Conservation (phyloP, 2,113 vertebrate genomes). For the Apistogramma diplotaenia region DNA sequence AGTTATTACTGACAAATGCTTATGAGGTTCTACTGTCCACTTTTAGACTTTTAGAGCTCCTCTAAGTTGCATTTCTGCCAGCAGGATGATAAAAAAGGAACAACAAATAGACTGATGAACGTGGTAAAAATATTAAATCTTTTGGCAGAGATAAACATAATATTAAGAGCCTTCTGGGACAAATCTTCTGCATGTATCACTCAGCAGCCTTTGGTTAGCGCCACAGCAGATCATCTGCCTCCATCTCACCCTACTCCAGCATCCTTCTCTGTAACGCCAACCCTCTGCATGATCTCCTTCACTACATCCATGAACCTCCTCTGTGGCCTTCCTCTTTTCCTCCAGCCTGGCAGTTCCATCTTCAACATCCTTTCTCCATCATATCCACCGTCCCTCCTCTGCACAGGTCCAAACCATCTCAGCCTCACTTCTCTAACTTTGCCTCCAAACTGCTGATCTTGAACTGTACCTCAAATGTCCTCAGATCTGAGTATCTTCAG, state of each 20-base stretch:
- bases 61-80: not conserved
- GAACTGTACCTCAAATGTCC: rapidly evolving
- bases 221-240: not conserved
- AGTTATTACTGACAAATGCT: rapidly evolving
- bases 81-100: not conserved
- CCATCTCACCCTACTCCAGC: rapidly evolving
- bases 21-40: rapidly evolving
- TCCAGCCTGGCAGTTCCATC: not conserved
- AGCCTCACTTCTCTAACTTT: not conserved
- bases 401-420: not conserved
- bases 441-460: not conserved
- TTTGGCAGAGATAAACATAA: not conserved
- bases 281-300: not conserved
- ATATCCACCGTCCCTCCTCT: not conserved
- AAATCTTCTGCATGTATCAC: not conserved
- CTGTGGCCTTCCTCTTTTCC: not conserved
- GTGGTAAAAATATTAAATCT: rapidly evolving
- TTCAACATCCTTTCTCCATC: not conserved
- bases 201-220: rapidly evolving
- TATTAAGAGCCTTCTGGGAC: not conserved
- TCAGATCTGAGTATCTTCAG: too few species aligned
- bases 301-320: not conserved
- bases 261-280: not conserved
- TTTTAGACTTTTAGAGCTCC: rapidly evolving
- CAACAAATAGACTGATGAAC: rapidly evolving